phyloP scores from a whole-genome alignment of 2,113 vertebrate genomes.

The Gallinago media region DNA sequence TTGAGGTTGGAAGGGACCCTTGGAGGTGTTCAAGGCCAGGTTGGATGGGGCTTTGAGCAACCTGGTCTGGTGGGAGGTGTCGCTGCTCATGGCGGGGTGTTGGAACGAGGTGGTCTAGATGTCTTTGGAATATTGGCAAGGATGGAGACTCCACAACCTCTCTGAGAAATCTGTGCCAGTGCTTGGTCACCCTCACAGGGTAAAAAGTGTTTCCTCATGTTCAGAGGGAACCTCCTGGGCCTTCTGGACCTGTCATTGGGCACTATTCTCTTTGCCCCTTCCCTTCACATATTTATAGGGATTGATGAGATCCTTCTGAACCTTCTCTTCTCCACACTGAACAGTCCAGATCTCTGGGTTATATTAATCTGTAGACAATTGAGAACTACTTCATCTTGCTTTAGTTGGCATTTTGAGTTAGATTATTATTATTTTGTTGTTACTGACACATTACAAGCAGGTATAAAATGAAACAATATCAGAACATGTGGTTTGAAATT shows the following conservation, averaged over 20 bases:
- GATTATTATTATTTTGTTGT: background rate
- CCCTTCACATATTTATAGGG: rapidly evolving
- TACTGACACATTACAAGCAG: background rate
- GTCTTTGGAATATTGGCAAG: background rate
- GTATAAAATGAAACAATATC: background rate
- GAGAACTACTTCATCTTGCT: background rate
- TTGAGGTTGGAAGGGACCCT: background rate
- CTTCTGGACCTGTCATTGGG: background rate
- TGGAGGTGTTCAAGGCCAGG: too few species aligned
- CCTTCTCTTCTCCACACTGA: background rate
- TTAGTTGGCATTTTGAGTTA: background rate
- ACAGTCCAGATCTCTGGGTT: background rate
- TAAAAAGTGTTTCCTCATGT: background rate
- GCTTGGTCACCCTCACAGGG: background rate
- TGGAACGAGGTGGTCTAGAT: background rate
- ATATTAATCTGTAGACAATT: background rate
- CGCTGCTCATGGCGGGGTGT: too few species aligned
- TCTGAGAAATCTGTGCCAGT: background rate
- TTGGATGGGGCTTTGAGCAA: too few species aligned
- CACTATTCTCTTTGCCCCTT: rapidly evolving
- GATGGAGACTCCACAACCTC: background rate
- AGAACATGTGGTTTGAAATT: background rate
- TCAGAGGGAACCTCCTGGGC: background rate
- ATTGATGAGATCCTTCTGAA: background rate
- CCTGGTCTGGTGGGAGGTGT: too few species aligned